Percentiles rank a stretch among this genome's conserved stretches.
Conservation (phyloP, 2,888 invertebrate genomes). For the Melangyna quadrimaculata region DNA sequence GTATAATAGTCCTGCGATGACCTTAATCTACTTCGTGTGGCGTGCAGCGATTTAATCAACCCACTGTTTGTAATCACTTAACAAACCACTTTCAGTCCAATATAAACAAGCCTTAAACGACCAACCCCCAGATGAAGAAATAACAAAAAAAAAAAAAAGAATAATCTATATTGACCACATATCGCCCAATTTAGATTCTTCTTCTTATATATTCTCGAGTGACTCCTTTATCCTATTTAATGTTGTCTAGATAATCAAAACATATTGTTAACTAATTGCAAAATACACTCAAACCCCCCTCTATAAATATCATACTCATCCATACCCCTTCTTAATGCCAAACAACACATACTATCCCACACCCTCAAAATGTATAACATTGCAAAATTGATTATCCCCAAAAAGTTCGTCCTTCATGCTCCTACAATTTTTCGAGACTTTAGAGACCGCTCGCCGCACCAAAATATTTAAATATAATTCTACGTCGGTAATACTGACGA, state of each 20-base stretch:
- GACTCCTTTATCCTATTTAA: background rate
- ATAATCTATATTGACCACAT: slow-evolving; percentile 8
- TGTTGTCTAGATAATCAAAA: slow-evolving; percentile 42
- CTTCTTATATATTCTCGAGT: background rate
- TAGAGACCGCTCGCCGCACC: background rate
- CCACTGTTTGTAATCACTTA: background rate
- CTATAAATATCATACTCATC: background rate
- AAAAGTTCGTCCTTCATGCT: slow-evolving; percentile 42
- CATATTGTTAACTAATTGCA: slow-evolving; percentile 60
- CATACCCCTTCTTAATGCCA: slow-evolving; percentile 30
- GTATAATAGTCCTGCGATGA: background rate
- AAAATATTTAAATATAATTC: background rate
- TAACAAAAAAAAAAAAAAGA: background rate
- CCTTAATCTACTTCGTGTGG: background rate
- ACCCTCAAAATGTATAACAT: background rate
- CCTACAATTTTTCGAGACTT: background rate
- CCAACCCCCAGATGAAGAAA: background rate
- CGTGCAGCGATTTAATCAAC: background rate
- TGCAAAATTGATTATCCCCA: slow-evolving; percentile 34
- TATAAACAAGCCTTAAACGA: background rate
- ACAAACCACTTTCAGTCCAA: background rate
- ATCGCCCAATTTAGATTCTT: slow-evolving; percentile 28
- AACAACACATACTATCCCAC: slow-evolving; percentile 35
- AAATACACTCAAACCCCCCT: slow-evolving; percentile 51
- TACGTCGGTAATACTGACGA: background rate